Evolutionary conservation across 2,888 invertebrate genomes (phyloP).

Genomic region (Caenorhabditis panamensis): DNA sequence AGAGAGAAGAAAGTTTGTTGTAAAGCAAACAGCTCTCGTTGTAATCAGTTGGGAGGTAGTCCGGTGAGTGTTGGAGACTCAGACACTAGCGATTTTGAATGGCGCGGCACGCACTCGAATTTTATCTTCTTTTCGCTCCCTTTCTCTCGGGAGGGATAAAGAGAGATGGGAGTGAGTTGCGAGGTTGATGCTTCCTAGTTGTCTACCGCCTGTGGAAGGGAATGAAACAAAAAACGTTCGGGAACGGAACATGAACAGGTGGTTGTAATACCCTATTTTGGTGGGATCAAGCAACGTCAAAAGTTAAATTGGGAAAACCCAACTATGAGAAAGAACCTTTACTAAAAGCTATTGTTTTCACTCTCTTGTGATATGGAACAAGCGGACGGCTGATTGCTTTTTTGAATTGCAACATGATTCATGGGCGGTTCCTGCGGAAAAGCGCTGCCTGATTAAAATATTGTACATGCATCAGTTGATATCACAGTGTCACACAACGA

Average conservation of each 20-base stretch:
- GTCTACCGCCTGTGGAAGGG: conserved; percentile 6
- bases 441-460: not conserved
- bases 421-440: not conserved
- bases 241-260: too few species aligned
- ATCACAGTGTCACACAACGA: not conserved
- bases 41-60: conserved; percentile 51
- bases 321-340: too few species aligned
- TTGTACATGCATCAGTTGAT: not conserved
- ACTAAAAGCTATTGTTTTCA: not conserved
- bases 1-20: conserved; percentile 44
- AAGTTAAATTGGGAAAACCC: too few species aligned
- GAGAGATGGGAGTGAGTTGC: conserved; percentile 3
- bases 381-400: not conserved
- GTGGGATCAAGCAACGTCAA: too few species aligned
- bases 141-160: conserved; percentile 21
- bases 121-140: conserved; percentile 48
- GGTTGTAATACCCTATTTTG: too few species aligned
- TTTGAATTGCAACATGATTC: not conserved
- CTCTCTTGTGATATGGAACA: not conserved
- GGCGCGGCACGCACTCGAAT: conserved; percentile 45
- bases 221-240: conserved; percentile 5
- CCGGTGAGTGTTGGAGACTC: conserved; percentile 6
- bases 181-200: conserved; percentile 7
- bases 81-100: conserved; percentile 38
- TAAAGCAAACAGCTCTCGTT: conserved; percentile 62